Base-by-base conservation (phyloP, 2,888 invertebrate species). In the Andrena dorsata region DNA sequence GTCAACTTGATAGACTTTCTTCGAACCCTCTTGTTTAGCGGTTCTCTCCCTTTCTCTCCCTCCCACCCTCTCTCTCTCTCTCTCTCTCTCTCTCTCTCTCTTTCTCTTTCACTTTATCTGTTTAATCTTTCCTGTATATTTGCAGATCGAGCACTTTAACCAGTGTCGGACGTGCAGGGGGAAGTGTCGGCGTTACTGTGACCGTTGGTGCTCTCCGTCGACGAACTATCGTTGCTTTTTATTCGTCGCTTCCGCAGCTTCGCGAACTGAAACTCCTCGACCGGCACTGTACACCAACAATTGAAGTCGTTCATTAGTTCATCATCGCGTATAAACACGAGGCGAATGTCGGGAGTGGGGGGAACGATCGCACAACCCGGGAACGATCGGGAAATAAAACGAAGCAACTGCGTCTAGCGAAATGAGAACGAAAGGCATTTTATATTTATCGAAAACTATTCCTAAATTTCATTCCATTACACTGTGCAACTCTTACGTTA, bases 261-360 rank as follows among this genome's bases (percentile, higher is more conserved):
- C 64, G 92, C 92, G 86, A 94, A 94, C 90, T 93, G 93, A 93
- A 93, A 92, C 91, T 93, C 93, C 92, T 93, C 93, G 90, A 92
- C 92, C 86, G 93, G 93, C 92, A 93, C 93, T 93, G 92, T 86
- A 91, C 90, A 92, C 87, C 75, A 91, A 90, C 81, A 89, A 90
- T 89, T 86, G 85, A 88, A 90, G 80, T 84, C 58, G 81, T 90
- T 90, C 76, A 89, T 90, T 90, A 89, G 82, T 89, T 70, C 65
- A 58, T 61, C 30, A 28, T 41, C 16, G 64, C 49, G 65, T 28
- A 61, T 28, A 61, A 30, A 1, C 26, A 23, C 60, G 58, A 30
- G 41, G 13, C 26, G 28, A 23, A 6, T 76, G 41, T 41, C 20
- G 51, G 73, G 70, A 47, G 71, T 6, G 84, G 47, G 72, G 73